Evolutionary conservation across 1,140 invertebrate genomes (phyloP), one percentile per base, ranked within the genome.

Genomic region (Hylaeus anthracinus): DNA sequence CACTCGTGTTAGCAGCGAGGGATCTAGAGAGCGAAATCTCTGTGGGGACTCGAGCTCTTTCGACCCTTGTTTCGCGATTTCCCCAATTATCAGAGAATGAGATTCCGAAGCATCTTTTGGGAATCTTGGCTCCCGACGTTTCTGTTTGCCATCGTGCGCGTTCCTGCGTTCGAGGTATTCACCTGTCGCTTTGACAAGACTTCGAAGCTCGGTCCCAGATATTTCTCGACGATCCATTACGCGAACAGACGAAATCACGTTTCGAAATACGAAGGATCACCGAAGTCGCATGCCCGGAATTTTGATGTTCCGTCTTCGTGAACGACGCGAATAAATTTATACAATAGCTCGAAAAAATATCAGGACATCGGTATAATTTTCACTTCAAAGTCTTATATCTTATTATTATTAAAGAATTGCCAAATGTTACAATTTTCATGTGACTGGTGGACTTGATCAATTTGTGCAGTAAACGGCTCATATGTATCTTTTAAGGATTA

Each of bases 11-110:
- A 6, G 6, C 12, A 39, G 41, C 15, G 15, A 4, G 8, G 45
- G 65, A 37, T 51, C 3, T 12, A 43, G 4, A 45, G n/a, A 26
- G 14, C 5, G n/a, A 15, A 64, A 63, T 61, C 37, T 61, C 43
- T 67, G 15, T 48, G 14, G 79, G 39, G 43, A 41, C 77, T n/a
- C 10, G 1, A 48, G 56, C 51, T 48, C 56, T 76, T 51, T 41
- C 4, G 45, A 69, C 10, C 45, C 72, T 80, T 69, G 56, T 81
- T 43, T 63, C 43, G 70, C 37, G 72, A 83, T 74, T 65, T 61
- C 39, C 1, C 12, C 84, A 85, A 85, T 85, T 84, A 77, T 84
- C 69, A 72, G 63, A 76, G 69, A 79, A 79, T 39, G 51, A 63
- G 71, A 79, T 73, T 39, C 51, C n/a, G 53, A 53, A 73, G 14